These are phyloP conservation scores for Heliconius himera DNA, from an alignment of 1,140 invertebrate genomes.

Conservation along the genomic window DNA sequence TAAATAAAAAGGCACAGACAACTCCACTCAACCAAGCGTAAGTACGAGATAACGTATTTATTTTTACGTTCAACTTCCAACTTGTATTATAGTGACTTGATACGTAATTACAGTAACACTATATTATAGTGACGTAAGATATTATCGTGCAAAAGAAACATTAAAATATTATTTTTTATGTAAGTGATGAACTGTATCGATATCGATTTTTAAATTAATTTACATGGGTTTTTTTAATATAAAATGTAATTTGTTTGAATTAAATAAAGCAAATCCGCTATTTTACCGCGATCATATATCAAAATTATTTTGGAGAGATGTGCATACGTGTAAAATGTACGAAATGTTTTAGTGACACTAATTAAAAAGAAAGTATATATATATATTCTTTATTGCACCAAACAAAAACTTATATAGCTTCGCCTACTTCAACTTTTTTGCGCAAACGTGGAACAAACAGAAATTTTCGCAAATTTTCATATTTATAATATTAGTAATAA, in stretches of 20 bases:
- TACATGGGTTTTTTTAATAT: background rate
- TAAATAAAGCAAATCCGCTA: no score
- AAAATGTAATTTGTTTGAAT: background rate
- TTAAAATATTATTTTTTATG: background rate
- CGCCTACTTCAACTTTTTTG: no score
- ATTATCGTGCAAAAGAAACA: background rate
- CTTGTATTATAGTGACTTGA: background rate
- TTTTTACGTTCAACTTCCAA: slow-evolving; percentile 6
- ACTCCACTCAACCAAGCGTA: background rate
- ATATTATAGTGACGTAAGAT: background rate
- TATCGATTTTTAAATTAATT: background rate
- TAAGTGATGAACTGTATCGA: background rate
- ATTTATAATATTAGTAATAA: no score
- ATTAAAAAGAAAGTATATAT: no score
- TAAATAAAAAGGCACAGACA: background rate
- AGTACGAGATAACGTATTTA: slow-evolving; percentile 14
- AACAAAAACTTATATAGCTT: no score
- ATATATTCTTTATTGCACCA: no score
- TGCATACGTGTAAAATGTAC: no score
- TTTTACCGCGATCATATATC: no score
- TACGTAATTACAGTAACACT: background rate
- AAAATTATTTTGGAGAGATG: no score
- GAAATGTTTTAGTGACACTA: no score
- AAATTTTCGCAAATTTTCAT: no score
- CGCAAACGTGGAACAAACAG: no score